phyloP scores from a whole-genome alignment of 2,797 vertebrate species.

The Karalla daura region DNA sequence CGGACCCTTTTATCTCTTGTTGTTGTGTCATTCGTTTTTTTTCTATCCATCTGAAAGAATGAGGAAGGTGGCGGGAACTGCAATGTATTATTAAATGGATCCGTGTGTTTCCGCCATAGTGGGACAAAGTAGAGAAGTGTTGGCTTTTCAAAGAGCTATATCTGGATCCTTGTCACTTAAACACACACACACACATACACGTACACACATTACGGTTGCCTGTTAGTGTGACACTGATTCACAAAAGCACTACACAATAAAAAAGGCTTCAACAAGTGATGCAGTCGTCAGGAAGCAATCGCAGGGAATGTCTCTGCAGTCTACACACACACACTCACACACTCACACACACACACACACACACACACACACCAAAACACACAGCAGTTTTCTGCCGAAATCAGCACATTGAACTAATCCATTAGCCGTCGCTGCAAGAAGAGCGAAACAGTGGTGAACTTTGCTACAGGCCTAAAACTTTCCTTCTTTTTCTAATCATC shows the following conservation, averaged over 20 bases:
- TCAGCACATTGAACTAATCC: constrained; percentile 71
- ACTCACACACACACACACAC: background rate
- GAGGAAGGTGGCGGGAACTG: constrained; percentile 47
- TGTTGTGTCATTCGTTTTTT: constrained; percentile 47
- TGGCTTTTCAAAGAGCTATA: constrained; percentile 58
- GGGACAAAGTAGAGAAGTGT: constrained; percentile 72
- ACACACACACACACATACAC: constrained; percentile 12
- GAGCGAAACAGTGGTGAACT: constrained; percentile 54
- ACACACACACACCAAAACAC: constrained; percentile 5
- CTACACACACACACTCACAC: constrained; percentile 22
- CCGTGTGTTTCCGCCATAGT: constrained; percentile 64
- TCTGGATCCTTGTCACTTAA: constrained; percentile 58
- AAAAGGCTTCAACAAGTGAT: constrained; percentile 56
- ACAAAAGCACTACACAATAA: constrained; percentile 26
- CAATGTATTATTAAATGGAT: constrained; percentile 73
- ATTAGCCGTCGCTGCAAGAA: constrained; percentile 59
- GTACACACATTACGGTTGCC: constrained; percentile 18
- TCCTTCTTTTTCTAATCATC: constrained; percentile 44
- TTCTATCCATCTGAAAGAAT: constrained; percentile 25
- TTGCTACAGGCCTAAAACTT: constrained; percentile 41
- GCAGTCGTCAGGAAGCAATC: constrained; percentile 24
- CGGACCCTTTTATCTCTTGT: constrained; percentile 36
- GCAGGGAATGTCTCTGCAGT: constrained; percentile 24
- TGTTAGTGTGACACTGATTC: background rate
- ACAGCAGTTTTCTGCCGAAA: constrained; percentile 63